These are phyloP conservation scores for Andinoacara biseriatus DNA, from an alignment of 2,113 vertebrate species.

Conservation along the genomic window DNA sequence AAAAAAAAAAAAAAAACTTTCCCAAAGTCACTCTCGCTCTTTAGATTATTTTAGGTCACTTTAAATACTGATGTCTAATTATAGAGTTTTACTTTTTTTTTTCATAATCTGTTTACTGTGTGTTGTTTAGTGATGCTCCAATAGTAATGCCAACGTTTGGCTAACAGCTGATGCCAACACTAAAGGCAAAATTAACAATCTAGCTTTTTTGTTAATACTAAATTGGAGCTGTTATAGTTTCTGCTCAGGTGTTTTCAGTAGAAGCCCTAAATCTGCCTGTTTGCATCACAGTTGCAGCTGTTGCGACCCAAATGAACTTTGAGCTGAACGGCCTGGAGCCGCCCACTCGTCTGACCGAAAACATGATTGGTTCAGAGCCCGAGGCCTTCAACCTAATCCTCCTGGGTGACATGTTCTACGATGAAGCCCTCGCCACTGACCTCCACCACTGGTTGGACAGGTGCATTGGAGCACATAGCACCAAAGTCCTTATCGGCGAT, in stretches of 20 bases:
- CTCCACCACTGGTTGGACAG: constrained; percentile 89
- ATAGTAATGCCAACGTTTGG: not conserved
- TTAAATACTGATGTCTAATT: not conserved
- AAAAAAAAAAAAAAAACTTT: no score
- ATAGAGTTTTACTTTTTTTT: not conserved
- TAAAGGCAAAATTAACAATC: not conserved
- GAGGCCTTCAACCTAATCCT: constrained; percentile 88
- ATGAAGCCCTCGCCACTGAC: constrained; percentile 83
- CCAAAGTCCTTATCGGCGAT: constrained; percentile 90
- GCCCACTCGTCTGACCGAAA: constrained; percentile 80
- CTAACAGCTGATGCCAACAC: fast-evolving
- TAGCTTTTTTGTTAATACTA: not conserved
- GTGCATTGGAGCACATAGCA: constrained; percentile 76
- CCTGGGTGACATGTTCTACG: constrained; percentile 97
- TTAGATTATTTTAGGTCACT: not conserved
- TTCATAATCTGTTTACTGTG: not conserved
- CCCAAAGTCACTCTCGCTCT: not conserved
- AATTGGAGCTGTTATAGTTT: not conserved
- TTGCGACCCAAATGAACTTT: constrained; percentile 87
- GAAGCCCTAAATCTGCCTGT: not conserved
- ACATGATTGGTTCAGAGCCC: constrained; percentile 84
- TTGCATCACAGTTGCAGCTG: constrained; percentile 86
- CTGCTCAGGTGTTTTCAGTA: not conserved
- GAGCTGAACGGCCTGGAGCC: constrained; percentile 86
- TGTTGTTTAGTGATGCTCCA: not conserved